These are phyloP conservation scores for Smittia sp. DNA, from an alignment of 2,888 invertebrate species.

Conservation along the genomic window DNA sequence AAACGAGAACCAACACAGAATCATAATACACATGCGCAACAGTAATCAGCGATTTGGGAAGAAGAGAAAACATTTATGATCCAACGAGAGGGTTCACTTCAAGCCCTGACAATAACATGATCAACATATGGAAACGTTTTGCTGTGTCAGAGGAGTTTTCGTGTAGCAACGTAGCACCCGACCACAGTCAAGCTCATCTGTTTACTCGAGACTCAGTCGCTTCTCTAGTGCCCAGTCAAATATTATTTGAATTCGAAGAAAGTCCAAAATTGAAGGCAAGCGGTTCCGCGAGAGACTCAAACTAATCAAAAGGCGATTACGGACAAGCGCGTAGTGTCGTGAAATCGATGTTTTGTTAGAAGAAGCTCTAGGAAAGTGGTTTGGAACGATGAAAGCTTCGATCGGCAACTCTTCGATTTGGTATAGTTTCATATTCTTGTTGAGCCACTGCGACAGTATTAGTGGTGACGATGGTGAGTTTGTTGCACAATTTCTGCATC, in stretches of 20 bases:
- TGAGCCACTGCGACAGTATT: constrained; percentile 37
- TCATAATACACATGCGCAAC: constrained; percentile 22
- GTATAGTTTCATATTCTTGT: constrained; percentile 22
- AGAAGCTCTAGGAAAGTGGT: background rate
- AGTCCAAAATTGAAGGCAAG: background rate
- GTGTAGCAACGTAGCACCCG: background rate
- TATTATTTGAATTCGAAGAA: background rate
- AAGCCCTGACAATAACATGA: constrained; percentile 14
- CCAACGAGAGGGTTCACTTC: background rate
- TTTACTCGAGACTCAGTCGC: constrained; percentile 13
- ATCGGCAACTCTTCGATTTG: constrained; percentile 25
- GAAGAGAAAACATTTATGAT: background rate
- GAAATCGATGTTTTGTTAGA: constrained; percentile 10
- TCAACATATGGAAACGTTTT: constrained; percentile 22
- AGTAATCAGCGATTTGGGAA: background rate
- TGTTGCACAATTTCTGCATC: constrained; percentile 5
- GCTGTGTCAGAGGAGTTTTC: background rate
- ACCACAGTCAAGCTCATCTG: constrained; percentile 21
- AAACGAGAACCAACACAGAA: background rate
- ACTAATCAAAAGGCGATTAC: background rate
- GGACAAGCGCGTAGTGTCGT: background rate
- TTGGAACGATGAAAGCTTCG: background rate
- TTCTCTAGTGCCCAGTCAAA: background rate
- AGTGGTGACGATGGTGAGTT: constrained; percentile 33
- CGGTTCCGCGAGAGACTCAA: background rate